Conservation (phyloP, 2,888 invertebrate species). For the Stenodera caucasica region DNA sequence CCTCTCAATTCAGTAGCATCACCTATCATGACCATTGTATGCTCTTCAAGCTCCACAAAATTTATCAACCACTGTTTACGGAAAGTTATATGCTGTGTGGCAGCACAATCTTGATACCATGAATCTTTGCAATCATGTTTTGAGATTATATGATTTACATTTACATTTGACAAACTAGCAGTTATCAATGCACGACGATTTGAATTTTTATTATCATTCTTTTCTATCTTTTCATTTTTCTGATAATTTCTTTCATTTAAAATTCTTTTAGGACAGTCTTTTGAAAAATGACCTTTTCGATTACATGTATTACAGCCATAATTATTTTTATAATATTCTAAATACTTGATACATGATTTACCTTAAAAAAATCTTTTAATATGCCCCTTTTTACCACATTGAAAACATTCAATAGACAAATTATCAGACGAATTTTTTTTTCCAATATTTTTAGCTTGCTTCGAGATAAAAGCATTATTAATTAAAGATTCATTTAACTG, state of each 20-base stretch:
- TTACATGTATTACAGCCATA: background rate
- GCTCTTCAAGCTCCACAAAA: background rate
- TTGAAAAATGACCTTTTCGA: background rate
- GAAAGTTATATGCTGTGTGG: slow-evolving; percentile 3
- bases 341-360: background rate
- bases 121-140: no score
- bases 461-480: background rate
- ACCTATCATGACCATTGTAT: background rate
- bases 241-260: no score
- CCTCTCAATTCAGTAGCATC: background rate
- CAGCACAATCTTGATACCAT: slow-evolving; percentile 1
- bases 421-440: background rate
- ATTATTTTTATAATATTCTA: slow-evolving; percentile 2
- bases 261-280: background rate
- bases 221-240: background rate
- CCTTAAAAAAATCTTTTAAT: background rate
- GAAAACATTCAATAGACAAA: background rate
- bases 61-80: no score
- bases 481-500: no score
- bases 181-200: background rate
- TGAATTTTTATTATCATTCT: background rate
- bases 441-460: no score
- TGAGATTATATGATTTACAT: no score
- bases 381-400: background rate
- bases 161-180: no score